These are phyloP conservation scores for Miniopterus natalensis DNA, from an alignment of 2,113 vertebrate genomes.

Conservation along the genomic window DNA sequence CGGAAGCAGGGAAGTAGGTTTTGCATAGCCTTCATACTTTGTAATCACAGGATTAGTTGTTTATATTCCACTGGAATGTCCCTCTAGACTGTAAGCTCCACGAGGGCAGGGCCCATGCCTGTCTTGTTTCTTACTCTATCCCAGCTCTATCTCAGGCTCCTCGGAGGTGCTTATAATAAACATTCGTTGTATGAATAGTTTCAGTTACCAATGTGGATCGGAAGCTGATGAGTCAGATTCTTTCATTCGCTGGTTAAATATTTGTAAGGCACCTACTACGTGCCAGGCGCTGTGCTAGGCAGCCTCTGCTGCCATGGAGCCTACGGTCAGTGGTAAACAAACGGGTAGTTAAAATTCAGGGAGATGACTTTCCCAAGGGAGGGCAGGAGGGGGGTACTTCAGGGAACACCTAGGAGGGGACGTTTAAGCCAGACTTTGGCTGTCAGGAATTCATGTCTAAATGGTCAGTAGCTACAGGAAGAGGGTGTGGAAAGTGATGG, in stretches of 20 bases:
- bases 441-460: conserved; percentile 39
- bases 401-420: not conserved
- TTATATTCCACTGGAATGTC: not conserved
- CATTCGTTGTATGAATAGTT: conserved; percentile 57
- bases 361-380: not conserved
- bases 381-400: not conserved
- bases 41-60: not conserved
- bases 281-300: not conserved
- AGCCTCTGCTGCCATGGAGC: not conserved
- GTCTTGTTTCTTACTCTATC: not conserved
- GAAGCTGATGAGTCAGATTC: conserved; percentile 36
- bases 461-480: not conserved
- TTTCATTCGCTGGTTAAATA: not conserved
- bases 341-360: not conserved
- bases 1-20: not conserved
- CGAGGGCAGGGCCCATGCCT: not conserved
- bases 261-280: not conserved
- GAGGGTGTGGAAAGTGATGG: not conserved
- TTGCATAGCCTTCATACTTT: not conserved
- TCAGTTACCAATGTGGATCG: not conserved
- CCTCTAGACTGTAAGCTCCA: not conserved
- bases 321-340: conserved; percentile 25
- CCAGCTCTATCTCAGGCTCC: not conserved
- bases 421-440: conserved; percentile 3
- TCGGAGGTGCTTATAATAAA: not conserved